Evolutionary conservation across 2,797 vertebrate species (phyloP).

Genomic region (Danio tinwini): DNA sequence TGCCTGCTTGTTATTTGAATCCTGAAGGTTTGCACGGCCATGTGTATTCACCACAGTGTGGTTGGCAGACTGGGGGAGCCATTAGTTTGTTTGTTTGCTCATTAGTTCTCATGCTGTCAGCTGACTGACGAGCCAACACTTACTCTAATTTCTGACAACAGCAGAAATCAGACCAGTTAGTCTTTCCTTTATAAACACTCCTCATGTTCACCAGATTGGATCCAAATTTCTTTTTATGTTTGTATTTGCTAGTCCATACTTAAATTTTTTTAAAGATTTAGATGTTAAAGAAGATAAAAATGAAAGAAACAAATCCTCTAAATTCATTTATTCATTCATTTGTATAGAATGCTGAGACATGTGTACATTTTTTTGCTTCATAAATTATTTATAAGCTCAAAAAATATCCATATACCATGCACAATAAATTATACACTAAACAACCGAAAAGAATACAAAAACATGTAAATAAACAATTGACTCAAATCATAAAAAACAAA

Average conservation of each 20-base stretch:
- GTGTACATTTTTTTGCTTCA: slow-evolving; percentile 83
- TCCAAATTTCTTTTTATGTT: neutral
- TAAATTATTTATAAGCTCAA: slow-evolving; percentile 88
- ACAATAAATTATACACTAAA: slow-evolving; percentile 90
- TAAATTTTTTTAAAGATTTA: too few relatives aligned
- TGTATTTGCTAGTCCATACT: too few relatives aligned
- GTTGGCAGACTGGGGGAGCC: slow-evolving; percentile 3
- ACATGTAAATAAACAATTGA: slow-evolving; percentile 24
- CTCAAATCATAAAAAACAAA: neutral
- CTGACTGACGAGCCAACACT: neutral
- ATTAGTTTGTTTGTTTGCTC: slow-evolving; percentile 26
- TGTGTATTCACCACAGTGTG: neutral
- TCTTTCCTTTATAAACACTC: neutral
- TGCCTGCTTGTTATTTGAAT: neutral
- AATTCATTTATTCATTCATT: slow-evolving; percentile 86
- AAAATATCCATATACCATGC: slow-evolving; percentile 93
- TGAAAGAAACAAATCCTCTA: too few relatives aligned
- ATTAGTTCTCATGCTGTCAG: neutral
- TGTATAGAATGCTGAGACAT: slow-evolving; percentile 89
- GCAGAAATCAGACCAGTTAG: neutral
- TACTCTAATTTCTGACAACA: neutral
- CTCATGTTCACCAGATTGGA: neutral
- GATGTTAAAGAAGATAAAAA: too few relatives aligned
- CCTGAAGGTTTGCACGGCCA: neutral
- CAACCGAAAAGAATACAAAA: slow-evolving; percentile 79